Evolutionary conservation across 2,113 vertebrate genomes (phyloP), one percentile per base, ranked within the genome.

Genomic region (Penelope pileata): DNA sequence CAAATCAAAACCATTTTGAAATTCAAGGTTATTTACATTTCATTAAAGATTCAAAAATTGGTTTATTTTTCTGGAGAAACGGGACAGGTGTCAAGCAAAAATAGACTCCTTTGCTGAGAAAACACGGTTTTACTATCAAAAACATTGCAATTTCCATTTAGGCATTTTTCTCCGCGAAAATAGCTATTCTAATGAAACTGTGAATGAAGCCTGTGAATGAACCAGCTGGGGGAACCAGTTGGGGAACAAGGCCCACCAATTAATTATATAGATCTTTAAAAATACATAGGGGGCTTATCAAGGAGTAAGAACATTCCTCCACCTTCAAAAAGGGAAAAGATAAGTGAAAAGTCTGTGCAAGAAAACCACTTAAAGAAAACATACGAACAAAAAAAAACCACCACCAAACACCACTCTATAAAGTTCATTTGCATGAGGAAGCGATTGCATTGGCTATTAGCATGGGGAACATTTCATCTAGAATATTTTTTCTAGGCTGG

Each of bases 271-370:
- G 76, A 40, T 11, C 34, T 21, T 47, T 30, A 30, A 47, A 47
- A 50, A 22, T 8, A 40, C 1, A 0, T 2, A 22, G 10, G 1
- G 12, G 1, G 0, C 10, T 36, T 1, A 0, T 22, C 36, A 27
- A 7, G 79, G 14, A 67, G 4, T 16, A 85, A 72, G 34, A 21
- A n/a, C 12, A 50, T 40, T 51, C 19, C 4, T 48, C 10, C 12
- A 53, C 4, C n/a, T 75, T 68, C 38, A 47, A 47, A 76, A 60
- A 62, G 36, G 15, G 5, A 62, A 86, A 79, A 85, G 21, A 26
- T 6, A 26, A 23, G 24, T 47, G 64, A 59, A 95, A 95, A 91
- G n/a, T 4, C 11, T 29, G 3, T 69, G n/a, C 17, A 50, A 76
- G 27, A 62, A 19, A 77, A 60, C 4, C 5, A 21, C 36, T 12